Evolutionary conservation across 2,888 invertebrate genomes (phyloP), one percentile per base, ranked within the genome.

Genomic region (Nycteola revayana): DNA sequence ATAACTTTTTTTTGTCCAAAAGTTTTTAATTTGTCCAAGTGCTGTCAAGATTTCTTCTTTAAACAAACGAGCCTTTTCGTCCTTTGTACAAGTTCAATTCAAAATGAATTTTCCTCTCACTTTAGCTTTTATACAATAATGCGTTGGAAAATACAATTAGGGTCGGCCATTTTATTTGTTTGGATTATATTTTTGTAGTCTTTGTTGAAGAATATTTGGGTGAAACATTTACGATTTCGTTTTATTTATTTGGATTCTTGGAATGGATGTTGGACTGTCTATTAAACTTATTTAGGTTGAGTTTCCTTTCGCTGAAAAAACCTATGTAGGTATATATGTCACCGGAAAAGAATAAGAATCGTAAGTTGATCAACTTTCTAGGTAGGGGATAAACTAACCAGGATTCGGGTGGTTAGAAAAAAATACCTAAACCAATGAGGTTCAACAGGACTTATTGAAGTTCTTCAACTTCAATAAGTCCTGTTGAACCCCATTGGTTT

Each of bases 21-120:
- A 57, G 42, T 51, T 57, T 57, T 54, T 57, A 57, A 57, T 57
- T 57, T 54, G 55, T 57, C 49, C 52, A 45, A 57, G 55, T 54
- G 44, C 55, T 49, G 46, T 47, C 58, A 51, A 52, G 57, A 57
- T 52, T 57, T 52, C 42, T 25, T 46, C 37, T 55, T 57, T 52
- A 57, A 49, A 55, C 54, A 57, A 52, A 57, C 54, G 49, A 28
- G 34, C 49, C 32, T 51, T 42, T 34, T 39, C 32, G 34, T 37
- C 29, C 41, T 55, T 56, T 54, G 39, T 53, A 28, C 28, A 28
- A 54, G 55, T 44, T 31, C 45, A 48, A 54, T 50, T 51, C 37
- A 41, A 51, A 57, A 56, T 50, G 57, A 56, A 50, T 50, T 53
- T 51, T 54, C 33, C 36, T 35, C 48, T 47, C 36, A 40, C 40